Evolutionary conservation across 2,113 vertebrate genomes (phyloP).

Genomic region (Meleagris gallopavo): DNA sequence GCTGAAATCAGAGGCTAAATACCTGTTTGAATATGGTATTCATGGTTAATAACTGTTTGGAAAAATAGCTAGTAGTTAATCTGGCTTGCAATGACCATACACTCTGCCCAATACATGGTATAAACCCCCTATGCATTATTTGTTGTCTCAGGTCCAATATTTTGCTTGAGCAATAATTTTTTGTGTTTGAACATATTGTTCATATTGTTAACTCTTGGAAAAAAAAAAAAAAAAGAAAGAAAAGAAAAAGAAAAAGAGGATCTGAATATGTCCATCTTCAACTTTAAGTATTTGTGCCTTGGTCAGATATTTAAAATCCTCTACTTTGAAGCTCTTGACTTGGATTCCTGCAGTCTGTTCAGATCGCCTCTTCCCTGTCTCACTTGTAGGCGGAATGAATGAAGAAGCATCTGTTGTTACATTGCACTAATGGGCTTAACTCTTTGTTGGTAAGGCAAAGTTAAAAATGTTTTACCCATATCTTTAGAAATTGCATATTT

Average conservation of each 20-base stretch:
- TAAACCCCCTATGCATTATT: not conserved
- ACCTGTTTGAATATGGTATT: not conserved
- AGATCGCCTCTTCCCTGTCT: not conserved
- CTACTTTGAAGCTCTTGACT: not conserved
- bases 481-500: not conserved
- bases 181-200: not conserved
- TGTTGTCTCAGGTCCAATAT: not conserved
- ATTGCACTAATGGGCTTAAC: not conserved
- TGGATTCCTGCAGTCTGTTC: not conserved
- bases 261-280: not conserved
- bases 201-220: not conserved
- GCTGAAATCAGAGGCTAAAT: not conserved
- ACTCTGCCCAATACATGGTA: rapidly evolving
- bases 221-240: not conserved
- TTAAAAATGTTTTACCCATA: not conserved
- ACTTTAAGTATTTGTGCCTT: not conserved
- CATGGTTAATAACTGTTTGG: not conserved
- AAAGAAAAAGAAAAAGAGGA: not conserved
- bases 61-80: not conserved
- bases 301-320: not conserved
- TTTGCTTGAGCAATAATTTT: not conserved
- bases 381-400: not conserved
- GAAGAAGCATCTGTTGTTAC: not conserved
- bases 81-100: not conserved
- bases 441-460: not conserved